Base-by-base conservation (phyloP, 2,797 vertebrate species). In the Lycodopsis pacificus region DNA sequence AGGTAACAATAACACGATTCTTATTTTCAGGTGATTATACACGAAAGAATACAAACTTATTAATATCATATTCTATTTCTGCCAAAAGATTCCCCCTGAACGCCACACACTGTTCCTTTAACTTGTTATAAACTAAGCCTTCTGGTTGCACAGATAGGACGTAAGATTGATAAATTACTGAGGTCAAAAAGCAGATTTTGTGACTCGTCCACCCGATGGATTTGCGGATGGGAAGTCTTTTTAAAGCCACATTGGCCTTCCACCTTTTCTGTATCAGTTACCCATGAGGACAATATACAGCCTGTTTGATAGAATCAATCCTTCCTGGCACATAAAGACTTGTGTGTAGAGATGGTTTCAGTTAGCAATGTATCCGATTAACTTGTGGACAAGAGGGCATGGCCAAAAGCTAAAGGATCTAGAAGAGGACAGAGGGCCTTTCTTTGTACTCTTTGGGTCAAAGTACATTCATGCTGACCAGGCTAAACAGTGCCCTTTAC, bases 251-350 rank as follows among this genome's bases (percentile, higher is more conserved):
- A 72, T 1, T 44, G 75, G 59, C 78, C 66, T 73, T 82, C 70
- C 40, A 74, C 84, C 65, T 83, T 57, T 59, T 78, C 66, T 75
- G 73, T 90, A 91, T 92, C 90, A 71, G 76, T 93, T 91, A 81
- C 91, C 53, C 46, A 75, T 1, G 53, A 79, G 76, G 71, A 94
- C 92, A 94, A 92, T 91, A 77, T 51, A 56, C 20, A 46, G 80
- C 57, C 77, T 93, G 92, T 94, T 20, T 80, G 85, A 92, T 90
- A 83, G 57, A 79, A 89, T 88, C 86, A 25, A 65, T 61, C 73
- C 84, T 71, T 46, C 34, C 65, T 65, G 54, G 58, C 19, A 48
- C 74, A 85, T 66, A 73, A 85, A 78, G 85, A 83, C 81, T 68
- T 72, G 64, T 65, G 76, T 83, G 65, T 70, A 22, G 65, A 84